Conservation (phyloP, 2,113 vertebrate species). For the Macquaria australasica region DNA sequence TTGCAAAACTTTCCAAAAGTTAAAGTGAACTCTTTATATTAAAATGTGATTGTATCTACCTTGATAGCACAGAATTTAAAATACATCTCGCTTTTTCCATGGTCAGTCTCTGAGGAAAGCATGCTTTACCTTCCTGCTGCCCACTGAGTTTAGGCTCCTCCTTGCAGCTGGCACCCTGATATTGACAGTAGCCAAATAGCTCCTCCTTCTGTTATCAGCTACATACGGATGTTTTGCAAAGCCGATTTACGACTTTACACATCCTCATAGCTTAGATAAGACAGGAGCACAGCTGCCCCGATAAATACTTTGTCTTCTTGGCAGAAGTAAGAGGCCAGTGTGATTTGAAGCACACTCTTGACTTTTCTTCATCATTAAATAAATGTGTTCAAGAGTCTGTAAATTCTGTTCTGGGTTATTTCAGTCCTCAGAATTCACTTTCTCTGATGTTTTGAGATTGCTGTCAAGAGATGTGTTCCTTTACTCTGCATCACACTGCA, state of each 20-base stretch:
- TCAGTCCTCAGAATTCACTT: constrained; percentile 9
- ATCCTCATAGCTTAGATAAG: constrained; percentile 60
- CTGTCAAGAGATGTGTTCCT: constrained; percentile 17
- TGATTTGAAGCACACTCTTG: neutral
- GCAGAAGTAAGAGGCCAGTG: neutral
- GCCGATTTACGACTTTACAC: constrained; percentile 60
- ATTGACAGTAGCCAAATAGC: constrained; percentile 30
- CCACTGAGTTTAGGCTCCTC: neutral
- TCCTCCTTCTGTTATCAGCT: constrained; percentile 46
- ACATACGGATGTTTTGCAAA: constrained; percentile 36
- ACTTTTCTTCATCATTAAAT: constrained; percentile 32
- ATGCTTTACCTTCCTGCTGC: neutral
- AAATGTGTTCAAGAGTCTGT: constrained; percentile 33
- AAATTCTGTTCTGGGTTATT: constrained; percentile 14
- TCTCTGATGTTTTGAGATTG: constrained; percentile 10
- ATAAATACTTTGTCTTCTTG: constrained; percentile 14
- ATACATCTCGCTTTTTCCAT: neutral
- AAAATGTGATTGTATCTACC: neutral
- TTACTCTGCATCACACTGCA: neutral
- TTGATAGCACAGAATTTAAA: neutral
- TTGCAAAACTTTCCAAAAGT: constrained; percentile 33
- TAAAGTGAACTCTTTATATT: neutral
- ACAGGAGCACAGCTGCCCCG: constrained; percentile 24
- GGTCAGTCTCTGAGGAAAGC: neutral
- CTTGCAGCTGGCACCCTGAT: neutral